These are phyloP conservation scores for Leptarthrus brevirostris DNA, from an alignment of 2,888 invertebrate genomes.

Conservation along the genomic window DNA sequence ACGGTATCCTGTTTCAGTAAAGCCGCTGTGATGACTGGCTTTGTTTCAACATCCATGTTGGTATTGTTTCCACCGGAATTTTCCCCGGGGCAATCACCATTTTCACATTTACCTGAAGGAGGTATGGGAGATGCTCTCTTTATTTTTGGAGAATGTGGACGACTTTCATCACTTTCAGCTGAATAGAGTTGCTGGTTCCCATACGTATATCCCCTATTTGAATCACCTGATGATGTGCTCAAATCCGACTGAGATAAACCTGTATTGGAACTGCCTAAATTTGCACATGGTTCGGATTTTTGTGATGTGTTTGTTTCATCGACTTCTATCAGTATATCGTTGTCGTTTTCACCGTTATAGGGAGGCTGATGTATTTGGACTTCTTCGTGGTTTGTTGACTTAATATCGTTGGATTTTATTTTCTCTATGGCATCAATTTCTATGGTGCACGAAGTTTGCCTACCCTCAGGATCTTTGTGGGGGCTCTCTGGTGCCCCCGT, in stretches of 20 bases:
- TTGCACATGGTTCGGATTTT: slow-evolving; percentile 57
- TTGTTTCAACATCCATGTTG: slow-evolving; percentile 67
- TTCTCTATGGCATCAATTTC: slow-evolving; percentile 64
- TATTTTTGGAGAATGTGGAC: slow-evolving; percentile 61
- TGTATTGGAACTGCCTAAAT: slow-evolving; percentile 73
- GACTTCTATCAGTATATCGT: slow-evolving; percentile 58
- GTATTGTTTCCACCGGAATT: slow-evolving; percentile 64
- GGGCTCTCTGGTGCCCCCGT: slow-evolving; percentile 63
- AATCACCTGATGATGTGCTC: slow-evolving; percentile 78
- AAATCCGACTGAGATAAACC: slow-evolving; percentile 86
- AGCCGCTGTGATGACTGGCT: slow-evolving; percentile 78
- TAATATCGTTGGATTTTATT: slow-evolving; percentile 54
- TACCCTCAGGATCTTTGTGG: slow-evolving; percentile 63
- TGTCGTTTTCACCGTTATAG: slow-evolving; percentile 56
- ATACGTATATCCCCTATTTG: slow-evolving; percentile 81
- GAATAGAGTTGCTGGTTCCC: slow-evolving; percentile 84
- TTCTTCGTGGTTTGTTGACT: slow-evolving; percentile 61
- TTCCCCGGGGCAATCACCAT: slow-evolving; percentile 55
- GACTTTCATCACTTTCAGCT: slow-evolving; percentile 74
- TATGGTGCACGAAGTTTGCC: slow-evolving; percentile 62
- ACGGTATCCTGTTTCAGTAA: slow-evolving; percentile 75
- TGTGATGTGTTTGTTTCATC: slow-evolving; percentile 54
- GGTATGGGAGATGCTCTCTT: slow-evolving; percentile 48
- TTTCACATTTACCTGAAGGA: slow-evolving; percentile 4
- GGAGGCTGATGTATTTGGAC: slow-evolving; percentile 67